These are phyloP conservation scores for Mormyrus lacerda DNA, from an alignment of 2,113 vertebrate genomes.

Conservation along the genomic window DNA sequence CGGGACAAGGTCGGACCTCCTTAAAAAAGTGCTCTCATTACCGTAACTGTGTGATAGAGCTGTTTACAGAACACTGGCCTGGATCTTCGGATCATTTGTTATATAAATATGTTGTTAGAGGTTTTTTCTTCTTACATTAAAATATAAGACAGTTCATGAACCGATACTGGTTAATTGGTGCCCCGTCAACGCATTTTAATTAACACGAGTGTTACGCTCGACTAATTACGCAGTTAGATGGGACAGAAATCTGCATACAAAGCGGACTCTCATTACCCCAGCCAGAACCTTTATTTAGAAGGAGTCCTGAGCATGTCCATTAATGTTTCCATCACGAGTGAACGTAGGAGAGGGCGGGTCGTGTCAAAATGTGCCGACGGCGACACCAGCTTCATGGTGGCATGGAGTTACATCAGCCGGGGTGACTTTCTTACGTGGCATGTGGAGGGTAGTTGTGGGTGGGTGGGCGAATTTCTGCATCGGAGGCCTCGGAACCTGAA, in stretches of 20 bases:
- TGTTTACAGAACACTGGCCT: not conserved
- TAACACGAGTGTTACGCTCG: conserved; percentile 5
- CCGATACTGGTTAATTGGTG: conserved; percentile 10
- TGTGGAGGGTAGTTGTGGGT: not conserved
- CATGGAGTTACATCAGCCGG: conserved; percentile 15
- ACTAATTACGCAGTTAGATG: conserved; percentile 8
- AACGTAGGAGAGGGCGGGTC: not conserved
- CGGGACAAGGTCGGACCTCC: not conserved
- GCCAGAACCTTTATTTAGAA: not conserved
- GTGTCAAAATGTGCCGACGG: not conserved
- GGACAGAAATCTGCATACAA: conserved; percentile 12
- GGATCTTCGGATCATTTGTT: not conserved
- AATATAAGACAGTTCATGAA: conserved; percentile 14
- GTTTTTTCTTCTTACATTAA: not conserved
- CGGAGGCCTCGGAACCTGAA: not conserved
- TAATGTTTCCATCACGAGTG: not conserved
- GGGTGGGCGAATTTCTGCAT: not conserved
- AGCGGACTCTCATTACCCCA: not conserved
- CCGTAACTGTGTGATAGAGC: not conserved
- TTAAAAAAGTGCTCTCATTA: conserved; percentile 2
- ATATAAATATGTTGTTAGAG: conserved; percentile 6
- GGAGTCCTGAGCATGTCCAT: not conserved
- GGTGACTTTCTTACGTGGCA: not conserved
- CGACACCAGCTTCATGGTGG: not conserved
- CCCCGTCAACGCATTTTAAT: not conserved